These are phyloP conservation scores for Sinodicranocentrus sp. DNA, from an alignment of 2,888 invertebrate genomes.

Conservation along the genomic window DNA sequence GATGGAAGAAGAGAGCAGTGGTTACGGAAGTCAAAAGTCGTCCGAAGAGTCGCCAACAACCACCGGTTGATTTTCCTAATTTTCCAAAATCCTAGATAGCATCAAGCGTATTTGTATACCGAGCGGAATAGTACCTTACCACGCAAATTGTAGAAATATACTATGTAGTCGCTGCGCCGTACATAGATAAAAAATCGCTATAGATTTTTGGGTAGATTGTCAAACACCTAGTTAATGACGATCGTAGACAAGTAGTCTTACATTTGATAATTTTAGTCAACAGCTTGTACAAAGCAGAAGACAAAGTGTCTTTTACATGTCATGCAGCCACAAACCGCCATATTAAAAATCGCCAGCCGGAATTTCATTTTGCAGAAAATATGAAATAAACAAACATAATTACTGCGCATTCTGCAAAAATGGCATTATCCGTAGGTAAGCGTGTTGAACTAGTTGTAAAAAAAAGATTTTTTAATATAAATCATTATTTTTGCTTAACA, in stretches of 20 bases:
- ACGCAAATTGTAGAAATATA: background rate
- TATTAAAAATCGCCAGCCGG: no score
- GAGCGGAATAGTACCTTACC: conserved; percentile 16
- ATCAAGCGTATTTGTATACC: background rate
- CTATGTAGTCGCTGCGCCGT: background rate
- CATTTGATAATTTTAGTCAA: background rate
- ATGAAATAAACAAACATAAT: no score
- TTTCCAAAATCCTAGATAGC: no score
- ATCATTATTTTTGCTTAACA: conserved; percentile 11
- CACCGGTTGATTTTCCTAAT: conserved; percentile 61
- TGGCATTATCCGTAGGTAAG: no score
- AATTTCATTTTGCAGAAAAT: no score
- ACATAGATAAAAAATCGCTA: background rate
- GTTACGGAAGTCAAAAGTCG: conserved; percentile 76
- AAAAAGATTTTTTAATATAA: no score
- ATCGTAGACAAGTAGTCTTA: no score
- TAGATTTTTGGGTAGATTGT: conserved; percentile 2
- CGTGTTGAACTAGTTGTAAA: conserved; percentile 1
- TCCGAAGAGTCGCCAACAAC: conserved; percentile 75
- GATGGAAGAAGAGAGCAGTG: conserved; percentile 76
- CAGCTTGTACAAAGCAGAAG: conserved; percentile 6
- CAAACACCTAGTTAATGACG: no score
- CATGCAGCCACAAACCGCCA: background rate
- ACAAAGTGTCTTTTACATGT: background rate
- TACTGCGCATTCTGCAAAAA: no score